Percentiles rank a stretch among this genome's conserved stretches.
Conservation (phyloP, 1,140 invertebrate genomes). For the Cephus cinctus region DNA sequence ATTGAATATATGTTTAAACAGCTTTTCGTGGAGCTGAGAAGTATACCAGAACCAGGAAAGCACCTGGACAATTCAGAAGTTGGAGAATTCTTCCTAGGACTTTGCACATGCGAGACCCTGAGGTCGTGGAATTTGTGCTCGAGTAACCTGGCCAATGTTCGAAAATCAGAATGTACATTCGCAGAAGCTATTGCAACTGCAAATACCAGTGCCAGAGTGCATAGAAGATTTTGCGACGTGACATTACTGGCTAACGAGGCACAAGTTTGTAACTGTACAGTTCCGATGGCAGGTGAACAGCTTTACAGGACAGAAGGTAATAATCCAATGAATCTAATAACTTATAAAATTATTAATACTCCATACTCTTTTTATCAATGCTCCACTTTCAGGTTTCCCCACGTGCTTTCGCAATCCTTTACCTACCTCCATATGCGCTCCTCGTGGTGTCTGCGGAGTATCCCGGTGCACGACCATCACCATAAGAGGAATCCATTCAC, state of each 20-base stretch:
- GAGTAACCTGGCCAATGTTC: not conserved
- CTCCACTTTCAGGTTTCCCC: slow-evolving; percentile 20
- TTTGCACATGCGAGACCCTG: slow-evolving; percentile 16
- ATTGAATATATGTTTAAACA: too few relatives aligned
- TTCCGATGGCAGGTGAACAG: slow-evolving; percentile 12
- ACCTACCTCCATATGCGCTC: slow-evolving; percentile 19
- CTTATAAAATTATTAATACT: not conserved
- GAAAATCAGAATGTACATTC: slow-evolving; percentile 14
- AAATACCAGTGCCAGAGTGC: slow-evolving; percentile 19
- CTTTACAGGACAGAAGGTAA: slow-evolving; percentile 21
- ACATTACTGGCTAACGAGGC: slow-evolving; percentile 5
- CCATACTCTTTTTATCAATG: not conserved
- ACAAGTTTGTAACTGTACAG: slow-evolving; percentile 17
- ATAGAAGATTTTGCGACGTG: slow-evolving; percentile 23
- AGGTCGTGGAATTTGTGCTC: slow-evolving; percentile 19
- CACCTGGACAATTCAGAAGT: slow-evolving; percentile 9
- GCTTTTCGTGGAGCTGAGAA: slow-evolving; percentile 26
- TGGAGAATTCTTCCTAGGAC: slow-evolving; percentile 21
- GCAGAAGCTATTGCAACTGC: slow-evolving; percentile 18
- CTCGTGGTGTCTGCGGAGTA: slow-evolving; percentile 19
- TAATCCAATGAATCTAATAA: slow-evolving; percentile 1
- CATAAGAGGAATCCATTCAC: slow-evolving; percentile 18
- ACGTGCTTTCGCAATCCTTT: slow-evolving; percentile 23
- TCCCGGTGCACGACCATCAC: slow-evolving; percentile 14
- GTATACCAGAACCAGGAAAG: slow-evolving; percentile 10